Percentiles rank a stretch among this genome's conserved stretches.
Conservation (phyloP, 1,140 invertebrate species). For the Tetramorium parvispinum region DNA sequence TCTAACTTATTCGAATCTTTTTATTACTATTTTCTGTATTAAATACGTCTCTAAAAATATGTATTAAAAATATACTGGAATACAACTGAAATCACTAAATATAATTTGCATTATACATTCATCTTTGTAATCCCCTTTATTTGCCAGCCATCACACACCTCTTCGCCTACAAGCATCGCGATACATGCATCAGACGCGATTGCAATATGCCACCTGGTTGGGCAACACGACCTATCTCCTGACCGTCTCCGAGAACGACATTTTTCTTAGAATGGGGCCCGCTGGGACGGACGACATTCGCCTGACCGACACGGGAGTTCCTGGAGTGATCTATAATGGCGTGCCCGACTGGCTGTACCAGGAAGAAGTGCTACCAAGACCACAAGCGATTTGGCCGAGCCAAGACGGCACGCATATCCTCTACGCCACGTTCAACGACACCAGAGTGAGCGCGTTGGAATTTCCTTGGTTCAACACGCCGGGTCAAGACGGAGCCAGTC, state of each 20-base stretch:
- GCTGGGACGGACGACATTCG: slow-evolving; percentile 87
- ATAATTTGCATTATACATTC: not conserved
- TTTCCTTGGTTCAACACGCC: slow-evolving; percentile 91
- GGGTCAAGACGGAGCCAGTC: slow-evolving; percentile 76
- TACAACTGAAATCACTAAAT: not conserved
- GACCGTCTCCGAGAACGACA: slow-evolving; percentile 93
- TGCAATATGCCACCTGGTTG: slow-evolving; percentile 92
- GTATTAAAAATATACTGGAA: not conserved
- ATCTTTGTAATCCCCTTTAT: not conserved
- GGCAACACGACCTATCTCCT: slow-evolving; percentile 90
- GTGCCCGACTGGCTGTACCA: slow-evolving; percentile 98
- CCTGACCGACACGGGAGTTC: slow-evolving; percentile 91
- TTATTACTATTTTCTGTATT: slow-evolving; percentile 17
- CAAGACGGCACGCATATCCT: slow-evolving; percentile 92
- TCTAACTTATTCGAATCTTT: not conserved
- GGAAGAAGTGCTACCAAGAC: slow-evolving; percentile 91
- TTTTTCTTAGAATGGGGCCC: slow-evolving; percentile 92
- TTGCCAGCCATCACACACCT: slow-evolving; percentile 92
- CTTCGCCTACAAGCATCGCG: slow-evolving; percentile 89
- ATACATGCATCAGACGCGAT: slow-evolving; percentile 89
- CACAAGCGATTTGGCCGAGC: slow-evolving; percentile 94
- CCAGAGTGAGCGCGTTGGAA: slow-evolving; percentile 85
- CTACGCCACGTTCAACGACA: slow-evolving; percentile 96
- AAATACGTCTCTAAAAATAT: slow-evolving; percentile 24
- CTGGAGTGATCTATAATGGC: slow-evolving; percentile 94